Evolutionary conservation across 2,888 invertebrate genomes (phyloP), one percentile per base, ranked within the genome.

Genomic region (Caenorhabditis auriculariae): DNA sequence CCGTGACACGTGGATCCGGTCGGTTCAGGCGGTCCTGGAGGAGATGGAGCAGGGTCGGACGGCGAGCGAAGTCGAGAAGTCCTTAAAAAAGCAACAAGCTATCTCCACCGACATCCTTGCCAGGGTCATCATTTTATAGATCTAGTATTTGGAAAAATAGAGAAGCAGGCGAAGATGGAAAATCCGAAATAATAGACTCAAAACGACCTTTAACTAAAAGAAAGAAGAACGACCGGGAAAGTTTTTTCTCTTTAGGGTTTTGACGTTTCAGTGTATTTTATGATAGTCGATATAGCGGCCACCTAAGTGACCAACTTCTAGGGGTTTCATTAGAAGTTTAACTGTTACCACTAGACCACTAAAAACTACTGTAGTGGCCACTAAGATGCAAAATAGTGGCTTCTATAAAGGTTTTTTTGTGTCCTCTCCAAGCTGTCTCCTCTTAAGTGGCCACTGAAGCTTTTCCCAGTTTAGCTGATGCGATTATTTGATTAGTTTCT

Each of bases 51-150:
- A 83, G 57, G 91, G 91, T 2, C 90, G 90, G 74, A 91, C 90
- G 84, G 84, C 94, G 71, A 88, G 90, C 0, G 93, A 95, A 82
- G 93, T 95, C 0, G 95, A 96, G 82, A 95, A 95, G 1, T 93
- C 94, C 0, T 88, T 96, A 38, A 96, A 96, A 85, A 96, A 96
- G 81, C 95, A 96, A 82, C 95, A 96, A 83, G 95, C 96, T 17
- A 93, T 96, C 65, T 91, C 91, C 61, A 94, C 95, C 0, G 96
- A 96, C 82, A 95, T 96, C 54, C 85, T 94, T 51, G 92, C 95
- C 15, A 87, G 89, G 76, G 88, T 88, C 74, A 76, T n/a, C n/a
- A n/a, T n/a, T n/a, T n/a, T n/a, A n/a, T n/a, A n/a, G n/a, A n/a
- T n/a, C n/a, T n/a, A n/a, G n/a, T n/a, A n/a, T n/a, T n/a, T n/a